These are phyloP conservation scores for Gnathonemus echidnorhynchus DNA, from an alignment of 2,113 vertebrate genomes.

Conservation along the genomic window DNA sequence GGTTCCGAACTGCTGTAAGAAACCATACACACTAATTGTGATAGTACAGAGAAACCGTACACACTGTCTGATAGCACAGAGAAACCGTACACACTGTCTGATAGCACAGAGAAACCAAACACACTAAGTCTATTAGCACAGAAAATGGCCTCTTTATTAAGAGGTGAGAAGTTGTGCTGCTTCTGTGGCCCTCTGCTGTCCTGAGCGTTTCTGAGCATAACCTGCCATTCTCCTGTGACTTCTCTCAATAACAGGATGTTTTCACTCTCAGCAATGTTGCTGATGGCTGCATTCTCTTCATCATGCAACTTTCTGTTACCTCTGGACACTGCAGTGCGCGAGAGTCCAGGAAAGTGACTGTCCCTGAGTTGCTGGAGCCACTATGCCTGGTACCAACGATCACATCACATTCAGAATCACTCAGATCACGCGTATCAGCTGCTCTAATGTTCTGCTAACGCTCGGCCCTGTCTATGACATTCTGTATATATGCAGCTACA, in stretches of 20 bases:
- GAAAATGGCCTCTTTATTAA: background rate
- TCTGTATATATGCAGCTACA: background rate
- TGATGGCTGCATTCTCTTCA: background rate
- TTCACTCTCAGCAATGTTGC: background rate
- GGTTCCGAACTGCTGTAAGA: background rate
- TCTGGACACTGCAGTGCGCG: background rate
- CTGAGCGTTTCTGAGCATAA: background rate
- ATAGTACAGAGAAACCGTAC: background rate
- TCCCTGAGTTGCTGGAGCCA: background rate
- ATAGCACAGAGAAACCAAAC: too few relatives aligned
- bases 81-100: background rate
- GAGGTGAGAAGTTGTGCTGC: background rate
- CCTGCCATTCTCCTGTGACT: background rate
- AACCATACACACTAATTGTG: background rate
- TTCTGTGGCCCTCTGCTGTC: background rate
- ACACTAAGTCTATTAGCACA: background rate
- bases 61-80: background rate
- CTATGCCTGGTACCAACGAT: background rate
- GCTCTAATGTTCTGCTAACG: background rate
- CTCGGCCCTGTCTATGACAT: background rate
- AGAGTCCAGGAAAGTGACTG: background rate
- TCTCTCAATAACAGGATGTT: background rate
- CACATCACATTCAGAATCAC: background rate
- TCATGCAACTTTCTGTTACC: background rate
- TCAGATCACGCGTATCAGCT: background rate